phyloP scores from a whole-genome alignment of 2,797 vertebrate genomes.

The Remorina albescens region DNA sequence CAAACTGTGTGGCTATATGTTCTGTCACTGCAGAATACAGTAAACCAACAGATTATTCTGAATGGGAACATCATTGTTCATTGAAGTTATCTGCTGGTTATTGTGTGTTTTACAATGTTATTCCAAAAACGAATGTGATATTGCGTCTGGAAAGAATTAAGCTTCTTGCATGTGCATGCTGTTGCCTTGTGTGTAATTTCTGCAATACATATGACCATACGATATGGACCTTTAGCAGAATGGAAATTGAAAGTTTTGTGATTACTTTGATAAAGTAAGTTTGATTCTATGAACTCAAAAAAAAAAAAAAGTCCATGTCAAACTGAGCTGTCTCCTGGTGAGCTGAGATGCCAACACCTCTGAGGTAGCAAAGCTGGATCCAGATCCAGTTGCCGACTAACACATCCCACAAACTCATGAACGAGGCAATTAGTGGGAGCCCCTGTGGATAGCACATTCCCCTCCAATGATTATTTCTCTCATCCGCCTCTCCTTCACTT shows the following conservation, averaged over 20 bases:
- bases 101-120: conserved; percentile 43
- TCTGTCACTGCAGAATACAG: conserved; percentile 49
- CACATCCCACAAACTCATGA: conserved; percentile 79
- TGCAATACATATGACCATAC: conserved; percentile 9
- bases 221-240: not conserved
- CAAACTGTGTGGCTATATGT: conserved; percentile 23
- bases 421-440: conserved; percentile 84
- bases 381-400: conserved; percentile 79
- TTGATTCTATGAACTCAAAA: conserved; percentile 2
- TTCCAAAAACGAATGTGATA: conserved; percentile 46
- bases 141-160: conserved; percentile 32
- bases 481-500: conserved; percentile 24
- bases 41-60: conserved; percentile 52
- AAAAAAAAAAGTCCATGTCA: conserved; percentile 67
- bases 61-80: conserved; percentile 48
- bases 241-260: not conserved
- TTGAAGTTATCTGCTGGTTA: conserved; percentile 49
- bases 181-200: conserved; percentile 17
- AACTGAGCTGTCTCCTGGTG: conserved; percentile 82
- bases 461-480: conserved; percentile 71
- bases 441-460: conserved; percentile 79
- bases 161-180: conserved; percentile 3
- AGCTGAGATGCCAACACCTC: conserved; percentile 80
- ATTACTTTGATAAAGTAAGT: conserved; percentile 3
- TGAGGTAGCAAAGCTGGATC: conserved; percentile 75